These are phyloP conservation scores for Phrynocephalus versicolor DNA, from an alignment of 2,113 vertebrate species.

Conservation along the genomic window DNA sequence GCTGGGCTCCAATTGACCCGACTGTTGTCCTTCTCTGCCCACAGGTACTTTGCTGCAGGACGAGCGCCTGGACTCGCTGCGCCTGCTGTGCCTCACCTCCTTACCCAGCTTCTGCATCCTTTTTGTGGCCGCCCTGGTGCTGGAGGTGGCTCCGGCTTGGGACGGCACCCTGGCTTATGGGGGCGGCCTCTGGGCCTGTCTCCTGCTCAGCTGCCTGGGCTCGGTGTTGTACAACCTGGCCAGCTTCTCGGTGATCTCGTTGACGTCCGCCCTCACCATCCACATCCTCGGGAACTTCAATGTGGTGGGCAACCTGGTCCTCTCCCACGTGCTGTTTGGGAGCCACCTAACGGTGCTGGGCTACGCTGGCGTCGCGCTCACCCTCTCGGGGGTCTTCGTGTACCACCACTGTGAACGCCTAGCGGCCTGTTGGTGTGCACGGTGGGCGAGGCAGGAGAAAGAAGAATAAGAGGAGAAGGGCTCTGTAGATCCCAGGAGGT, in stretches of 20 bases:
- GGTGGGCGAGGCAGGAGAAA: slow-evolving; percentile 3
- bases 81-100: slow-evolving; percentile 92
- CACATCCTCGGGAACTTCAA: slow-evolving; percentile 94
- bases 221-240: slow-evolving; percentile 96
- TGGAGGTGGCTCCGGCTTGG: slow-evolving; percentile 85
- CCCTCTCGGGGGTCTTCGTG: slow-evolving; percentile 88
- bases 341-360: slow-evolving; percentile 85
- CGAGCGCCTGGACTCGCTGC: slow-evolving; percentile 87
- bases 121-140: slow-evolving; percentile 80
- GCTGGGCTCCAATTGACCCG: not conserved
- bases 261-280: slow-evolving; percentile 94
- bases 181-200: slow-evolving; percentile 84
- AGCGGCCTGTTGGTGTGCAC: slow-evolving; percentile 72
- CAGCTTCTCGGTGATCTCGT: slow-evolving; percentile 91
- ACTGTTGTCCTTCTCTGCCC: slow-evolving; percentile 15
- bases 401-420: slow-evolving; percentile 91
- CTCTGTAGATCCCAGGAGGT: no score
- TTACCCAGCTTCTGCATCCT: slow-evolving; percentile 95
- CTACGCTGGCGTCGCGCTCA: slow-evolving; percentile 87
- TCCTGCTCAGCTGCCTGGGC: slow-evolving; percentile 93
- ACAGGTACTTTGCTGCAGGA: slow-evolving; percentile 92
- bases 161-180: slow-evolving; percentile 78
- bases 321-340: slow-evolving; percentile 89
- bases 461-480: slow-evolving; percentile 31
- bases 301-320: slow-evolving; percentile 90